Base-by-base conservation (phyloP, 30 jellyfish, hydroid and myxozoan genomes). In the Catostylus mosaicus region DNA sequence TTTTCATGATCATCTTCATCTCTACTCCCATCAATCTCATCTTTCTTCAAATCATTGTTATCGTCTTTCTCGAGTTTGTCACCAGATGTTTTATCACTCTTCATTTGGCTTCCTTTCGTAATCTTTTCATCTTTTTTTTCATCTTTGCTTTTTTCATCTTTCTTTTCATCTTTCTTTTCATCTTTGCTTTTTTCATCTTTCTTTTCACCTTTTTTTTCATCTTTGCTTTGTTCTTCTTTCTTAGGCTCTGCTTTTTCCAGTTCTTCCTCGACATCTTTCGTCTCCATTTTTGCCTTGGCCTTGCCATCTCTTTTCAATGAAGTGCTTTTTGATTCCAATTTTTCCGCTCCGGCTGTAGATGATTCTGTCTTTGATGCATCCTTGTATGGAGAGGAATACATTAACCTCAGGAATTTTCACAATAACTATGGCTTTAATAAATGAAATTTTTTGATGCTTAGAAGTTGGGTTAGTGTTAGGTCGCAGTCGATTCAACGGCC, bases 1-100 rank as follows among this genome's bases (percentile, higher is more conserved):
- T 74, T 74, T 12, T 73, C 85, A 73, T 23, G 1, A 16, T 37
- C 88, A 20, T 10, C 40, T 12, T 61, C 67, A 10, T 77, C 67
- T 9, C 56, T 62, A 23, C 30, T 43, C 16, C 14, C 63, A 50
- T 50, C 63, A 50, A 5, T 27, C n/a, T 24, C 43, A 14, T 5
- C 66, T 50, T 23, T 50, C 24, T 10, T 50, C 63, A 10, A 3
- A 9, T 50, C 24, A 3, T 50, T 16, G 3, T 73, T 38, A 6
- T 73, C 85, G 22, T 37, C 85, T 10, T 73, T 46, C 33, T 37
- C 47, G 32, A 22, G 23, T 70, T 26, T 12, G 20, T 43, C 22
- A 4, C 45, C 33, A 23, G 6, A 4, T 43, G 23, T 24, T 32
- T 37, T 24, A 6, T 35, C 30, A n/a, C n/a, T n/a, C n/a, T n/a